Conservation (phyloP, 2,797 vertebrate species). For the Microctenopoma stevenorrisi region DNA sequence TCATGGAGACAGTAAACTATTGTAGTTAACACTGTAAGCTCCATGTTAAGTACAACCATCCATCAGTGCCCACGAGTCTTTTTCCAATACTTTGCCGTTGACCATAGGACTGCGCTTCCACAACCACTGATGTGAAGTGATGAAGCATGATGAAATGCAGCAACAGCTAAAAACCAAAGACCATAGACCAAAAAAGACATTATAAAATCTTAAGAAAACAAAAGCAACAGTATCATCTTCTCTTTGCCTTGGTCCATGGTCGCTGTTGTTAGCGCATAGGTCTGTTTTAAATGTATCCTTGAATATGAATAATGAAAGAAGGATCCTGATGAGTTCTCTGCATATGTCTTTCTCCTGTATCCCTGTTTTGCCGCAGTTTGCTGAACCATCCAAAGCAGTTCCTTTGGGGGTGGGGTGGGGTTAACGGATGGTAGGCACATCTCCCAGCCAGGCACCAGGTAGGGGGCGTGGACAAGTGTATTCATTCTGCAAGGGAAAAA, state of each 20-base stretch:
- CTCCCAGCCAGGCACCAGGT: slow-evolving; percentile 85
- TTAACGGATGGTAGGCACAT: slow-evolving; percentile 83
- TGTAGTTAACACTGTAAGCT: slow-evolving; percentile 38
- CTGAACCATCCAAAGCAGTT: slow-evolving; percentile 46
- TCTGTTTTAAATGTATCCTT: slow-evolving; percentile 34
- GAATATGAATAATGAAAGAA: slow-evolving; percentile 26
- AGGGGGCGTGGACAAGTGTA: slow-evolving; percentile 85
- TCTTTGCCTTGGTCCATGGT: slow-evolving; percentile 27
- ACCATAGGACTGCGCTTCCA: slow-evolving; percentile 22
- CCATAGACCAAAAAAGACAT: slow-evolving; percentile 30
- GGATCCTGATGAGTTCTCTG: slow-evolving; percentile 47
- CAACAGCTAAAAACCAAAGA: slow-evolving; percentile 56
- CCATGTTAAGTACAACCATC: slow-evolving; percentile 41
- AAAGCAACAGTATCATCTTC: slow-evolving; percentile 18
- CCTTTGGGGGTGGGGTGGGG: slow-evolving; percentile 1
- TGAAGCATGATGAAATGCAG: slow-evolving; percentile 43
- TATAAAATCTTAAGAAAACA: slow-evolving; percentile 60
- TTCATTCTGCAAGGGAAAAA: slow-evolving; percentile 77
- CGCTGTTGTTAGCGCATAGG: slow-evolving; percentile 37
- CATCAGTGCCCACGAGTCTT: slow-evolving; percentile 35
- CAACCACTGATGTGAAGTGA: slow-evolving; percentile 34
- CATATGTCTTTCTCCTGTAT: slow-evolving; percentile 34
- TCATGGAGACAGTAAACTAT: slow-evolving; percentile 46
- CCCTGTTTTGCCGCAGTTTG: slow-evolving; percentile 17
- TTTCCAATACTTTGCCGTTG: slow-evolving; percentile 24